Conservation (phyloP, 2,888 invertebrate species). For the Craniophora ligustri region DNA sequence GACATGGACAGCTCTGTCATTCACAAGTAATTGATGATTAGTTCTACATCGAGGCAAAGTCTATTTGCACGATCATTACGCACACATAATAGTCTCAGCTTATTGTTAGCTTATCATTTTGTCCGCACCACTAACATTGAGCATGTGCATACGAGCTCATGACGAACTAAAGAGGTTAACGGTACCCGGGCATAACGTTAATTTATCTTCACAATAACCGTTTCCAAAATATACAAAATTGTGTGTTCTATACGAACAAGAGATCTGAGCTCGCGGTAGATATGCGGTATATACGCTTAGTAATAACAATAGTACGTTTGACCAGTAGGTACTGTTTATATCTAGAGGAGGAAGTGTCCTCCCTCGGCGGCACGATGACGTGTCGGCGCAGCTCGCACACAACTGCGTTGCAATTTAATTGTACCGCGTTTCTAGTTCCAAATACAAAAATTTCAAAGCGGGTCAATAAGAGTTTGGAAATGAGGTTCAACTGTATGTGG, state of each 20-base stretch:
- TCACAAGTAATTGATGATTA: constrained; percentile 20
- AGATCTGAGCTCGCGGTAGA: neutral
- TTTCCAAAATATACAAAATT: constrained; percentile 17
- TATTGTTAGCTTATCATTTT: constrained; percentile 16
- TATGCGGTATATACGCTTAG: no score
- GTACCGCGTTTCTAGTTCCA: constrained; percentile 42
- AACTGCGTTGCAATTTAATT: constrained; percentile 46
- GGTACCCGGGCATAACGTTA: constrained; percentile 39
- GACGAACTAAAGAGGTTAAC: constrained; percentile 37
- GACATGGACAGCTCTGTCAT: neutral
- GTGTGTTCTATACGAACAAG: constrained; percentile 14
- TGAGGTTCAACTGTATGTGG: constrained; percentile 37
- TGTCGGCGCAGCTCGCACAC: constrained; percentile 13
- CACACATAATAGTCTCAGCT: constrained; percentile 25
- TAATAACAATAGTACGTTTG: constrained; percentile 2
- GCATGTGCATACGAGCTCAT: constrained; percentile 38
- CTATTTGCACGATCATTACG: constrained; percentile 29
- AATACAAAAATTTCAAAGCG: constrained; percentile 50
- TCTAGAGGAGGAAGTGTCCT: constrained; percentile 51
- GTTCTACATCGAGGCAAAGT: constrained; percentile 7
- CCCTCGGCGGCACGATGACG: constrained; percentile 41
- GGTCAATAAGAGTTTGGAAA: constrained; percentile 57
- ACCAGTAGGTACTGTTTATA: constrained; percentile 11
- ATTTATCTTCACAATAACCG: constrained; percentile 26
- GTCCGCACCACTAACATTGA: constrained; percentile 7